Evolutionary conservation across 2,113 vertebrate genomes (phyloP), one percentile per base, ranked within the genome.

Genomic region (Alethe diademata): DNA sequence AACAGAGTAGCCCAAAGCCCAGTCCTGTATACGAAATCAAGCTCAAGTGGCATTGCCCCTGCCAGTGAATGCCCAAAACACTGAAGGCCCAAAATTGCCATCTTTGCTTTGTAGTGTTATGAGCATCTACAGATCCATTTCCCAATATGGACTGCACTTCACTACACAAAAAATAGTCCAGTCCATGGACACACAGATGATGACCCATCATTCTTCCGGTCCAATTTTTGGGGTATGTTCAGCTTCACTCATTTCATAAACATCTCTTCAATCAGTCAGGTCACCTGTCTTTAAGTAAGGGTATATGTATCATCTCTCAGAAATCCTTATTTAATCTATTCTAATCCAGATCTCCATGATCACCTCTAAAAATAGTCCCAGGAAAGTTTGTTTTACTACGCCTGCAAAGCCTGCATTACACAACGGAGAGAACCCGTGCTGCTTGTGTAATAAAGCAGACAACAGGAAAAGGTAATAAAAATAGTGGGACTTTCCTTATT

Each of bases 291-390:
- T 94, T 86, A 90, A 86, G 86, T 60, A 95, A 96, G 88, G 75
- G 85, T 86, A 6, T 84, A 74, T 50, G 57, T 94, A 92, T 90
- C 88, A 88, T 48, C 74, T 80, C 69, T 86, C 86, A 92, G 56
- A 78, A 86, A 62, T 66, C 76, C 56, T 83, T 66, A 35, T 62
- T 72, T 97, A 93, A 96, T 76, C 93, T 88, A 33, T 47, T 78
- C 82, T 94, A 92, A 96, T 96, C 93, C 91, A 92, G 88, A 95
- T 95, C 94, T 85, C 64, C 4, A 1, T 67, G 84, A 96, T 92
- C 60, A 31, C 53, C 86, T 74, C 94, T 90, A 96, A 95, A 94
- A 94, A 96, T 95, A 97, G 82, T 22, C 29, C 26, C 88, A 80
- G 60, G 64, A 62, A 91, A 90, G 56, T 94, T 83, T 10, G 0